phyloP scores from a whole-genome alignment of 1,140 invertebrate species.

The Aphelenchoides besseyi region DNA sequence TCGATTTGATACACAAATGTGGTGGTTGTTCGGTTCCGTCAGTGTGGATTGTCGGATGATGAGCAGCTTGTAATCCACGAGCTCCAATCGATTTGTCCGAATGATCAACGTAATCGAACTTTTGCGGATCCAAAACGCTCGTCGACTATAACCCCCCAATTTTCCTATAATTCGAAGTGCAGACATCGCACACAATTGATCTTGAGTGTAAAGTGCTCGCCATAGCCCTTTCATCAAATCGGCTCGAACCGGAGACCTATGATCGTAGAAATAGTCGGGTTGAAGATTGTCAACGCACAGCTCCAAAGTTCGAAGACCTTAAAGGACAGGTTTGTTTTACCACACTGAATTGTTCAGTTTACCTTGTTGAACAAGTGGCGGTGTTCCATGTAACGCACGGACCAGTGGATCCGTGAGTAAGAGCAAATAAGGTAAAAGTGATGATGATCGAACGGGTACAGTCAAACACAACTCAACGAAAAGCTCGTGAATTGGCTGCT shows the following conservation, averaged over 20 bases:
- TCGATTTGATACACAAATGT: not conserved
- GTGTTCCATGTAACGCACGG: conserved; percentile 91
- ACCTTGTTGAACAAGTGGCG: conserved; percentile 84
- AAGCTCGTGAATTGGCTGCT: conserved; percentile 97
- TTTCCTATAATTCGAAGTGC: conserved; percentile 91
- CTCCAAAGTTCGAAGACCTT: conserved; percentile 85
- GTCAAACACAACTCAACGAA: conserved; percentile 97
- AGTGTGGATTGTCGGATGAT: not conserved
- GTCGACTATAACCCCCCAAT: conserved; percentile 94
- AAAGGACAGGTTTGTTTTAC: conserved; percentile 27
- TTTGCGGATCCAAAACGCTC: conserved; percentile 95
- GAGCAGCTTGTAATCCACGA: not conserved
- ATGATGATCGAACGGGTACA: conserved; percentile 90
- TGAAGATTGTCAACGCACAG: conserved; percentile 97
- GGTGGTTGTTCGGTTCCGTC: not conserved
- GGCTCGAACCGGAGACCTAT: conserved; percentile 92
- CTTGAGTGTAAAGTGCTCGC: conserved; percentile 70
- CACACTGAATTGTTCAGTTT: not conserved
- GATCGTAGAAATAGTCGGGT: conserved; percentile 96
- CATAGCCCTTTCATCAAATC: conserved; percentile 95
- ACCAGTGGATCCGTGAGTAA: conserved; percentile 99
- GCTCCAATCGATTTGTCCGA: not conserved
- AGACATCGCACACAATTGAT: conserved; percentile 67
- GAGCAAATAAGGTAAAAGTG: conserved; percentile 91
- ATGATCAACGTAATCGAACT: conserved; percentile 20